These are phyloP conservation scores for Piezodorus guildinii DNA, from an alignment of 1,140 invertebrate species.

Conservation along the genomic window DNA sequence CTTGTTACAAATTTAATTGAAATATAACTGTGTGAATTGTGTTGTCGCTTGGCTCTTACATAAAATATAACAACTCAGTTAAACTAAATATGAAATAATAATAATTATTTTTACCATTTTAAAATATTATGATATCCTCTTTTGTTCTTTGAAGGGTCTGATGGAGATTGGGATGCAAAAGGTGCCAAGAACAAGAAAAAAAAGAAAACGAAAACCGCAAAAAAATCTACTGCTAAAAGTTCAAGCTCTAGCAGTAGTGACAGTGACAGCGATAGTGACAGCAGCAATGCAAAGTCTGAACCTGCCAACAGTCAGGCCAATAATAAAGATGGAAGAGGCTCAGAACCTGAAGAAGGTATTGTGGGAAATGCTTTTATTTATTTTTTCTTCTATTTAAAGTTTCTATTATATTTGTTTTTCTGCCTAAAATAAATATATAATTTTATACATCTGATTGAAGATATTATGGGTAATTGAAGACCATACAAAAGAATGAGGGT, in stretches of 20 bases:
- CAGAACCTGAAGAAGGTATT: constrained; percentile 58
- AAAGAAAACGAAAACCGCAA: constrained; percentile 42
- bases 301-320: constrained; percentile 34
- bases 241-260: constrained; percentile 28
- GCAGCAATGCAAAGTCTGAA: constrained; percentile 33
- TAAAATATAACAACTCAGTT: too few relatives aligned
- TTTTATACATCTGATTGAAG: too few relatives aligned
- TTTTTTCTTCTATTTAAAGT: background rate
- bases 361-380: background rate
- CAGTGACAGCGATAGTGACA: background rate
- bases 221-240: constrained; percentile 33
- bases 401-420: background rate
- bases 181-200: constrained; percentile 48
- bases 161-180: constrained; percentile 55
- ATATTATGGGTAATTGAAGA: too few relatives aligned
- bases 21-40: too few relatives aligned
- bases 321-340: constrained; percentile 34
- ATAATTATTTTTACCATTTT: too few relatives aligned
- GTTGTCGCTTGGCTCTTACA: too few relatives aligned
- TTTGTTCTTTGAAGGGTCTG: constrained; percentile 45
- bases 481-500: too few relatives aligned
- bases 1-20: too few relatives aligned
- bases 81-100: too few relatives aligned
- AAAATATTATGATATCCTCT: too few relatives aligned
- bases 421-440: background rate